Evolutionary conservation across 2,888 invertebrate species (phyloP).

Genomic region (Megamerina dolium): DNA sequence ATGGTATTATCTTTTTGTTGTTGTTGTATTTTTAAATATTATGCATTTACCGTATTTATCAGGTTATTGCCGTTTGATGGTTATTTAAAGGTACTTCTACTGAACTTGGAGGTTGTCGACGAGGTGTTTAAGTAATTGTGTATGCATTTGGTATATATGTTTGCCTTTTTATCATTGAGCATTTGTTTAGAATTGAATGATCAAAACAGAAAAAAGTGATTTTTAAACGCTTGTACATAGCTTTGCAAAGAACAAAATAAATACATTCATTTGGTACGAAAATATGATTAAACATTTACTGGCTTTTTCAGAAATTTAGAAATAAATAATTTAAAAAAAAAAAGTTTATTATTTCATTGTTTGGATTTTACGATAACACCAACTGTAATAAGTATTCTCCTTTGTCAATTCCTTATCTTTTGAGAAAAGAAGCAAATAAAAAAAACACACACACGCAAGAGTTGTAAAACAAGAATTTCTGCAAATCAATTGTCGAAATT

Average conservation of each 20-base stretch:
- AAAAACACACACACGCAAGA: slow-evolving; percentile 1
- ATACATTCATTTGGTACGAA: not conserved
- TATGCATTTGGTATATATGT: too few species aligned
- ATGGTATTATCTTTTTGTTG: too few species aligned
- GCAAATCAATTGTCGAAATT: not conserved
- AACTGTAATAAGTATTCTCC: slow-evolving; percentile 38
- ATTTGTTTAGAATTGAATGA: slow-evolving; percentile 30
- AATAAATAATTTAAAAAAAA: too few species aligned
- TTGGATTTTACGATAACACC: slow-evolving; percentile 42
- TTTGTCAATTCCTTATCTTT: slow-evolving; percentile 36
- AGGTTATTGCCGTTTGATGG: too few species aligned
- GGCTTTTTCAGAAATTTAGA: too few species aligned
- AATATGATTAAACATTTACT: not conserved
- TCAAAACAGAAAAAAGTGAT: slow-evolving; percentile 26
- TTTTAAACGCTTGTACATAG: too few species aligned
- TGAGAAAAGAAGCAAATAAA: slow-evolving; percentile 5
- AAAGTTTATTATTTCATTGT: slow-evolving; percentile 18
- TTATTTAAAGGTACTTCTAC: too few species aligned
- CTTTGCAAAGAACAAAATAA: too few species aligned
- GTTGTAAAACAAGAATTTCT: not conserved
- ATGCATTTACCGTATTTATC: not conserved
- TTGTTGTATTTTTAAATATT: slow-evolving; percentile 1
- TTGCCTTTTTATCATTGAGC: too few species aligned
- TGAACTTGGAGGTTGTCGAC: too few species aligned
- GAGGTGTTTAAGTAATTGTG: too few species aligned